Percentiles rank a stretch among this genome's conserved stretches.
Evolutionary conservation across 1,140 invertebrate genomes (phyloP).

Genomic region (Eupristina koningsbergeri): DNA sequence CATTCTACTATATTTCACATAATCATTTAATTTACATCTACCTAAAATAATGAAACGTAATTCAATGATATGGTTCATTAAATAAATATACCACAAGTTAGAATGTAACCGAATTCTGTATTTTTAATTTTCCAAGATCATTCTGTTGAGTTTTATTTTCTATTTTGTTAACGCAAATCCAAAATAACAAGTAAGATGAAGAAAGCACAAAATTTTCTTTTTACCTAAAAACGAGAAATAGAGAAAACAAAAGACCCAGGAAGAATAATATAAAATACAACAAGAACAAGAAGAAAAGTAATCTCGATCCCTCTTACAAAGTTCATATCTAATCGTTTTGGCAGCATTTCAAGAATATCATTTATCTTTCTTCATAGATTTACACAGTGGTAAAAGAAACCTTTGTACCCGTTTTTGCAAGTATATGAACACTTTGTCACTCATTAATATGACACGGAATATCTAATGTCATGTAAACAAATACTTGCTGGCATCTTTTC

Average conservation of each 20-base stretch:
- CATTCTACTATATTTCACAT: background rate
- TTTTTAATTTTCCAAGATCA: background rate
- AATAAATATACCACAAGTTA: background rate
- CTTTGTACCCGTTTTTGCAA: background rate
- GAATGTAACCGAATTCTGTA: background rate
- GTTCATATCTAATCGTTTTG: background rate
- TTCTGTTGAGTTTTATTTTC: background rate
- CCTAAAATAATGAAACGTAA: background rate
- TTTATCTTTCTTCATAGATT: conserved; percentile 26
- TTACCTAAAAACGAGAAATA: background rate
- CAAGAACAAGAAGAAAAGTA: background rate
- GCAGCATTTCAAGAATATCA: conserved; percentile 62
- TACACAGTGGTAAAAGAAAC: background rate
- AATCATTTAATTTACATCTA: background rate
- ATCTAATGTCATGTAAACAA: conserved; percentile 20
- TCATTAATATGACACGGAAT: conserved; percentile 21
- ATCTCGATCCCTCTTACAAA: background rate
- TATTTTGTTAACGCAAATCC: background rate
- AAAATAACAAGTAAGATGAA: background rate
- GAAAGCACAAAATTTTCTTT: too few relatives aligned
- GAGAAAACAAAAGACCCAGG: background rate
- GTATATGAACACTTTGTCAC: background rate
- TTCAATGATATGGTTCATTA: background rate
- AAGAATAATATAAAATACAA: background rate
- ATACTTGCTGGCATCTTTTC: background rate